A percentile compares a stretch with the other conserved stretches of the same genome.
Conservation (phyloP, 2,888 invertebrate genomes). For the Nesidiocoris tenuis region DNA sequence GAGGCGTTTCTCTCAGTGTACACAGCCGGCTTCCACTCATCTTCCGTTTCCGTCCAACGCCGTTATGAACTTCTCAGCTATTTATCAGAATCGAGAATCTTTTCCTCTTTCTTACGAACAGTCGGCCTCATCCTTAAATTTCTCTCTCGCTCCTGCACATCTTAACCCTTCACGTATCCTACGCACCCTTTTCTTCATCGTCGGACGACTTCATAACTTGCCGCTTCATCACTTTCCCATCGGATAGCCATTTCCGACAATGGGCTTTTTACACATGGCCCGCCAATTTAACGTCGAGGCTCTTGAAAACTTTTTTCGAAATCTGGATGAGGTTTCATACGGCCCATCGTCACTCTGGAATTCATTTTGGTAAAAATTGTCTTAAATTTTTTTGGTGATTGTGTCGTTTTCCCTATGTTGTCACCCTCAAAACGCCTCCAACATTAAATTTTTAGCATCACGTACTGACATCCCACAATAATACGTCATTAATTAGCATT, state of each 20-base stretch:
- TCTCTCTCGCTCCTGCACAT: neutral
- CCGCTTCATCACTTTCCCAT: neutral
- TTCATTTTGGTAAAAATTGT: too few species aligned
- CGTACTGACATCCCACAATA: too few species aligned
- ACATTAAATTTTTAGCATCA: too few species aligned
- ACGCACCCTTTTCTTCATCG: neutral
- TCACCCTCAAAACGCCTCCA: too few species aligned
- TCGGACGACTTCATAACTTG: neutral
- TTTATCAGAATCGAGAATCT: constrained; percentile 3
- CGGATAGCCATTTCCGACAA: too few species aligned
- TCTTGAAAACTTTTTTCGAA: too few species aligned
- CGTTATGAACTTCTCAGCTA: constrained; percentile 4
- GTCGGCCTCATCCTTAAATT: neutral
- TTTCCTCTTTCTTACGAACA: neutral
- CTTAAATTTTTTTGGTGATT: too few species aligned
- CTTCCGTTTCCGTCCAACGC: neutral
- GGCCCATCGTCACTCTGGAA: too few species aligned
- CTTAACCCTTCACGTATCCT: neutral
- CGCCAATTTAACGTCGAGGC: too few species aligned
- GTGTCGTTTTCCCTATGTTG: too few species aligned
- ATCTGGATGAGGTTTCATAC: too few species aligned
- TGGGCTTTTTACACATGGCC: neutral
- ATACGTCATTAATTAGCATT: too few species aligned
- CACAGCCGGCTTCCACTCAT: constrained; percentile 1
- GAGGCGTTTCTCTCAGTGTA: constrained; percentile 5